Evolutionary conservation across 2,797 vertebrate species (phyloP).

Genomic region (Oreochromis grahami): DNA sequence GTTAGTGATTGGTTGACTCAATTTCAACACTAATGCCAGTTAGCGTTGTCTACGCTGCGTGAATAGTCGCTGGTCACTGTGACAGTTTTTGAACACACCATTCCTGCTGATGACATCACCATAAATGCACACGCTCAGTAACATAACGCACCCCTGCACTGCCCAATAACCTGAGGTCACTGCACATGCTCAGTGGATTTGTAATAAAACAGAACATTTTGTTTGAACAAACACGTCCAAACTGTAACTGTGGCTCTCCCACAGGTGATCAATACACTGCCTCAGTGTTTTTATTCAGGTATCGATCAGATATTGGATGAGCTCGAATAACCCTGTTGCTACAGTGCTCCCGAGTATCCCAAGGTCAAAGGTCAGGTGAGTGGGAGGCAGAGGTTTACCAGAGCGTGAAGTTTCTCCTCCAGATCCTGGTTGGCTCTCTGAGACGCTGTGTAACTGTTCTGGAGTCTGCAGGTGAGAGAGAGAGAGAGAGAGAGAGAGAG

Average conservation of each 20-base stretch:
- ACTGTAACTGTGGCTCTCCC: not conserved
- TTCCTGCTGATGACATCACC: too few relatives aligned
- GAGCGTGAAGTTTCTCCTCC: constrained; percentile 93
- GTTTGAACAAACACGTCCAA: too few relatives aligned
- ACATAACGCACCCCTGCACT: not conserved
- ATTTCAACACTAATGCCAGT: too few relatives aligned
- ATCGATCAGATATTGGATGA: not conserved
- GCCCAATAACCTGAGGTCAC: not conserved
- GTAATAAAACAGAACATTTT: too few relatives aligned
- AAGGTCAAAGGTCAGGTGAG: not conserved
- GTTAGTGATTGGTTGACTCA: too few relatives aligned
- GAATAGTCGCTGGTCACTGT: too few relatives aligned
- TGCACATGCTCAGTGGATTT: not conserved
- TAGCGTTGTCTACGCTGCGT: too few relatives aligned
- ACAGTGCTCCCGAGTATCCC: not conserved
- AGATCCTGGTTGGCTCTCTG: constrained; percentile 97
- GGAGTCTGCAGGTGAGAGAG: constrained; percentile 76
- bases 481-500: not conserved
- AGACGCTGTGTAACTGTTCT: constrained; percentile 97
- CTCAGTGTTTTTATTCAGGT: not conserved
- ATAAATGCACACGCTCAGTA: not conserved
- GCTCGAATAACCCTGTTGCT: too few relatives aligned
- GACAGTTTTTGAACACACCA: too few relatives aligned
- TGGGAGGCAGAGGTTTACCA: constrained; percentile 76
- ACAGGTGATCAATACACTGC: constrained; percentile 11